phyloP scores from a whole-genome alignment of 2,113 vertebrate species.

The Pedionomus torquatus region DNA sequence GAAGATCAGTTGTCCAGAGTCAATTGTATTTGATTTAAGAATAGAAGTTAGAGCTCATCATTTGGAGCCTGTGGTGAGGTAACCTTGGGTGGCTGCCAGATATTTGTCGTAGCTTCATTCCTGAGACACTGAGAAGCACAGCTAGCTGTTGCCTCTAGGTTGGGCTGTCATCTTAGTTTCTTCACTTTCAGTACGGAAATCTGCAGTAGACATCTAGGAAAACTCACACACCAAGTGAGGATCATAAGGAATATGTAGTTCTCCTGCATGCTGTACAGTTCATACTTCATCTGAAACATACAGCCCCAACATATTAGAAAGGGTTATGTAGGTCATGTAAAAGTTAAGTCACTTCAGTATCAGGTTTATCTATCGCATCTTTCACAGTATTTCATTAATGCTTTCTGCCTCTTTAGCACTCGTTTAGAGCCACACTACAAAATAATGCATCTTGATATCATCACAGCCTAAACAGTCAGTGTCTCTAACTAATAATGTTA shows the following conservation, averaged over 20 bases:
- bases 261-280: neutral
- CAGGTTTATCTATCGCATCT: neutral
- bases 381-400: neutral
- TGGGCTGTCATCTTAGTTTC: neutral
- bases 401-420: neutral
- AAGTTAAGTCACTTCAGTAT: neutral
- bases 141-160: neutral
- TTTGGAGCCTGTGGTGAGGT: neutral
- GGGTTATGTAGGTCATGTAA: neutral
- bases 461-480: accelerated
- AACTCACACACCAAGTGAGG: neutral
- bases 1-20: neutral
- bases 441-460: neutral
- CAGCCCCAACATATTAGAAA: neutral
- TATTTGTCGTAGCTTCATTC: neutral
- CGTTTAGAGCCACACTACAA: neutral
- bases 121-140: neutral
- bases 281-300: neutral
- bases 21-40: neutral
- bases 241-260: neutral
- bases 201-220: neutral
- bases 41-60: neutral
- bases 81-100: neutral
- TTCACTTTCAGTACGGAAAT: neutral
- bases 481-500: neutral